Conservation (phyloP, 2,797 vertebrate species). For the Crocodylus rhombifer region DNA sequence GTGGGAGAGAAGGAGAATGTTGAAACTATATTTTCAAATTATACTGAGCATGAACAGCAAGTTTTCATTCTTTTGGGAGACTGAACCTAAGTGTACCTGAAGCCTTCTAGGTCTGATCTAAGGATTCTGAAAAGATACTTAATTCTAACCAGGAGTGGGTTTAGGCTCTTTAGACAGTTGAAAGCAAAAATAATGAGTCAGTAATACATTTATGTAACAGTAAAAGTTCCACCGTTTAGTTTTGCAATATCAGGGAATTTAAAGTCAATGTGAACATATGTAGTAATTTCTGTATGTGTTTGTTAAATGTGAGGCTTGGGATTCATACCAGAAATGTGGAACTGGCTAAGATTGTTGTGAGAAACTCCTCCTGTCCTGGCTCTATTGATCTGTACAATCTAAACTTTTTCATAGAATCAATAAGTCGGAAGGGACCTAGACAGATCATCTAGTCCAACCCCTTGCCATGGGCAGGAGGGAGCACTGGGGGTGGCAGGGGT, state of each 20-base stretch:
- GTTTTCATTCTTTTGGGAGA: not conserved
- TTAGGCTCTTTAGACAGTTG: too few species aligned
- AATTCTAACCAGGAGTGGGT: too few species aligned
- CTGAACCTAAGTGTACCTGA: not conserved
- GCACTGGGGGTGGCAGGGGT: too few species aligned
- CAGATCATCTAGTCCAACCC: too few species aligned
- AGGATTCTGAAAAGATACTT: not conserved
- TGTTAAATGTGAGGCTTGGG: not conserved
- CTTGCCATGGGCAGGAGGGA: too few species aligned
- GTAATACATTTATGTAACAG: not conserved
- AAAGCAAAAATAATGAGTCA: not conserved
- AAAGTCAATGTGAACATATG: not conserved
- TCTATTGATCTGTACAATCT: not conserved
- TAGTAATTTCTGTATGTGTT: not conserved
- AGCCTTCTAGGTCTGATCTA: too few species aligned
- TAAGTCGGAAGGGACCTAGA: too few species aligned
- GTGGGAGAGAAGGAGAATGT: not conserved
- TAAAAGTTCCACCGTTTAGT: not conserved
- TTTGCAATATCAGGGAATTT: too few species aligned
- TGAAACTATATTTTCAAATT: not conserved
- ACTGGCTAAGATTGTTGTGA: not conserved
- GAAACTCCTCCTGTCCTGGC: not conserved
- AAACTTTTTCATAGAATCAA: not conserved
- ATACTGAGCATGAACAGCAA: not conserved
- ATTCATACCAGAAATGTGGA: rapidly evolving